Percentiles rank a stretch among this genome's conserved stretches.
Conservation (phyloP, 2,113 vertebrate genomes). For the Myotis brandtii region DNA sequence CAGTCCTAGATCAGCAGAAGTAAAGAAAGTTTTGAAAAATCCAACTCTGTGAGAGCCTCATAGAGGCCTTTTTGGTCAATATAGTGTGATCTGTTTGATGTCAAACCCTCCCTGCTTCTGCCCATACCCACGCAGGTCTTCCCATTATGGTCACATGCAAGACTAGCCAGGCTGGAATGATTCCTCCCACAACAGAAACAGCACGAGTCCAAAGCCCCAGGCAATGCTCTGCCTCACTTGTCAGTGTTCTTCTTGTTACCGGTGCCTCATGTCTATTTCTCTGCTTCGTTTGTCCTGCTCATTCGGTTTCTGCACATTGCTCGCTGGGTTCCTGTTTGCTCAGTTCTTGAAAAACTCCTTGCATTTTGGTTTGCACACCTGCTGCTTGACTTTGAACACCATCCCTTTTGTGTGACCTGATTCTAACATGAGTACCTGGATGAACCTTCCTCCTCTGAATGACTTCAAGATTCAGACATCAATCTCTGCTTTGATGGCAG, state of each 20-base stretch:
- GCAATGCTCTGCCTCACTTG: not conserved
- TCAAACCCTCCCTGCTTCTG: not conserved
- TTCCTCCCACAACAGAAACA: not conserved
- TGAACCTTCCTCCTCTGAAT: no score
- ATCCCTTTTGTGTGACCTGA: not conserved
- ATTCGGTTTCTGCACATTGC: not conserved
- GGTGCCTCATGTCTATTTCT: not conserved
- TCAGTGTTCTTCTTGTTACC: not conserved
- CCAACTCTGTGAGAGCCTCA: not conserved
- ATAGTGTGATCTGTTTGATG: not conserved
- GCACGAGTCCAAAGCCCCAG: not conserved
- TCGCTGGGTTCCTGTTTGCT: not conserved
- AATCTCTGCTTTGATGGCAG: not conserved
- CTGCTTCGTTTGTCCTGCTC: not conserved
- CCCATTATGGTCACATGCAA: not conserved
- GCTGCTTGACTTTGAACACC: not conserved
- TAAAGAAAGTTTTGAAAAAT: conserved; percentile 27
- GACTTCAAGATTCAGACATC: not conserved
- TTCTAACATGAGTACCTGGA: not conserved
- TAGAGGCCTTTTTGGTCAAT: not conserved
- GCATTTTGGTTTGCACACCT: not conserved
- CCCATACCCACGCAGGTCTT: not conserved
- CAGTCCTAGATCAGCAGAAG: not conserved
- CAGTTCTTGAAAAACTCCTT: not conserved
- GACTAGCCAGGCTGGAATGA: not conserved